Evolutionary conservation across 1,140 invertebrate genomes (phyloP), one percentile per base, ranked within the genome.

Genomic region (Cydia fagiglandana): DNA sequence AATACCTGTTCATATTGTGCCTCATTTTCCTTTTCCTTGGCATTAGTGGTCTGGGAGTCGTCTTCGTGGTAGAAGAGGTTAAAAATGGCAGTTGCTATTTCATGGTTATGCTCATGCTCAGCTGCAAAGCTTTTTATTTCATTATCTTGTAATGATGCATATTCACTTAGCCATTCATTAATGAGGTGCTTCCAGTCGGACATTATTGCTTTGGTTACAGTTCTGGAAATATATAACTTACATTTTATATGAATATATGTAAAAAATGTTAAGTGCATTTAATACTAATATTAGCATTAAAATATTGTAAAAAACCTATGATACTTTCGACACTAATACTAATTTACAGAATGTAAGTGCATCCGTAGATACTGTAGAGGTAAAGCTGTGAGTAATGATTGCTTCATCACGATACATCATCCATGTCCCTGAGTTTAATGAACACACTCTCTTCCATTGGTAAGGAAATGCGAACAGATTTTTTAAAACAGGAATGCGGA

Each of bases 81-180:
- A 75, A 92, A 92, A 68, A 92, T 93, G 75, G 96, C 96, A 78
- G 95, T 94, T 70, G 97, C 95, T 76, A 98, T 95, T 87, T 97
- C 97, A 87, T 96, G 95, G 90, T 97, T 97, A 76, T 96, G 95
- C 79, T 96, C 94, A 82, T 97, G 94, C 81, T 96, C 96, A 61
- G 94, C 95, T 17, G 96, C 95, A 93, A 97, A 97, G 50, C 95
- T 96, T 84, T 96, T 95, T 41, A 97, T 91, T 88, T 98, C 97
- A 79, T 94, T 94, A 64, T 96, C 94, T 82, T 96, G 95, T 56
- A 97, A 88, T 56, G 95, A 94, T 79, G 95, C 94, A 93, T 96
- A 97, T 82, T 97, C 96, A 80, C 94, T 94, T 80, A 97, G 92
- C 97, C 97, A 97, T 85, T 97, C 96, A 79, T 93, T 94, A 79